phyloP scores from a whole-genome alignment of 2,113 vertebrate genomes.

The Trachemys scripta region DNA sequence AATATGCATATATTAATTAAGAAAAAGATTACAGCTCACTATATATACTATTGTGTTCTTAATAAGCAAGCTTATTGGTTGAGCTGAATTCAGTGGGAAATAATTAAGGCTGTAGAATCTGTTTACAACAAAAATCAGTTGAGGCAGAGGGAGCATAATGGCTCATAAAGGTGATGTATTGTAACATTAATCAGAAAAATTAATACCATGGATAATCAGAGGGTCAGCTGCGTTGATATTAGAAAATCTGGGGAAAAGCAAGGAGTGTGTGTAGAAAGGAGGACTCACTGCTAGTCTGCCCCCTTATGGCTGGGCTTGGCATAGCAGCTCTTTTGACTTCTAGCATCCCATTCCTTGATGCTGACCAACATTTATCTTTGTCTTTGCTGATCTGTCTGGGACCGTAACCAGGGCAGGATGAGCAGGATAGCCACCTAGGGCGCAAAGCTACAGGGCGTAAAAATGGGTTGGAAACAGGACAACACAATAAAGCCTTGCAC shows the following conservation, averaged over 20 bases:
- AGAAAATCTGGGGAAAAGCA: not conserved
- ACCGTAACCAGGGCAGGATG: not conserved
- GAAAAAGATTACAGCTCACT: constrained; percentile 43
- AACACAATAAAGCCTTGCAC: not conserved
- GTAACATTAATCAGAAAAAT: constrained; percentile 32
- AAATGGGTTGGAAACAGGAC: too few species aligned
- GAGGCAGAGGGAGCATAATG: constrained; percentile 37
- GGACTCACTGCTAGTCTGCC: not conserved
- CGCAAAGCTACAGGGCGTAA: not conserved
- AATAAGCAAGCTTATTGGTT: constrained; percentile 50
- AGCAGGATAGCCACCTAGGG: not conserved
- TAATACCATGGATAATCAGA: constrained; percentile 31
- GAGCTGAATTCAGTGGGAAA: constrained; percentile 40
- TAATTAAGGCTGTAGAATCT: constrained; percentile 46
- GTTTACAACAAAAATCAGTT: constrained; percentile 49
- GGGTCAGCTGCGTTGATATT: not conserved
- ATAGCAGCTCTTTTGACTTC: not conserved
- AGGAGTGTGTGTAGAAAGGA: not conserved
- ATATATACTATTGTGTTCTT: constrained; percentile 25
- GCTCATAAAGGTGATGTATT: constrained; percentile 26
- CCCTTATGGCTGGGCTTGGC: not conserved
- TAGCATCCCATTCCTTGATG: not conserved
- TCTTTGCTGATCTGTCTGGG: not conserved
- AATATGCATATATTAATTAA: constrained; percentile 75
- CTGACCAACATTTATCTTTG: not conserved